Evolutionary conservation across 2,888 invertebrate genomes (phyloP).

Genomic region (Hoplodrina ambigua): DNA sequence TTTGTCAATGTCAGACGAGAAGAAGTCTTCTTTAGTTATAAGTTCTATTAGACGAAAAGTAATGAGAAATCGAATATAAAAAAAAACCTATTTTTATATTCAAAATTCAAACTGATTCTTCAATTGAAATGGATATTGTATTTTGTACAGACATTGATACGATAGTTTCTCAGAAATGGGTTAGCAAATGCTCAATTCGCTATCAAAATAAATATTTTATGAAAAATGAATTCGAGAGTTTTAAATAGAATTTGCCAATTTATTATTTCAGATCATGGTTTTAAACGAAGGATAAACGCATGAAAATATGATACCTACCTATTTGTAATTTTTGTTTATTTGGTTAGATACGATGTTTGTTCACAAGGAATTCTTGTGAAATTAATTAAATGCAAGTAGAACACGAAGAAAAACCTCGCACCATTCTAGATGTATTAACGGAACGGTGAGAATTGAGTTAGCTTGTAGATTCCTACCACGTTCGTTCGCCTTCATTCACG

Average conservation of each 20-base stretch:
- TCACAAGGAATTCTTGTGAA: conserved; percentile 46
- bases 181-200: not conserved
- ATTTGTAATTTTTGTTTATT: not conserved
- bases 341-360: not conserved
- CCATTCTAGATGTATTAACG: conserved; percentile 71
- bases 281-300: not conserved
- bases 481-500: conserved; percentile 87
- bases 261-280: too few species aligned
- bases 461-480: conserved; percentile 86
- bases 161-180: not conserved
- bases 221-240: not conserved
- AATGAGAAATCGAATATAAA: not conserved
- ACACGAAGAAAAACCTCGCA: conserved; percentile 68
- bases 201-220: not conserved
- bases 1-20: not conserved
- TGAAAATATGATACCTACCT: too few species aligned
- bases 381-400: conserved; percentile 71
- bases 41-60: not conserved
- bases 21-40: not conserved
- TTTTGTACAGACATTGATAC: not conserved
- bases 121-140: not conserved
- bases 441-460: conserved; percentile 80
- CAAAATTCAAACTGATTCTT: not conserved
- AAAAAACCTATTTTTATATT: not conserved
- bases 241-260: not conserved